Conservation (phyloP, 2,888 invertebrate species). For the Ethmia dodecea region DNA sequence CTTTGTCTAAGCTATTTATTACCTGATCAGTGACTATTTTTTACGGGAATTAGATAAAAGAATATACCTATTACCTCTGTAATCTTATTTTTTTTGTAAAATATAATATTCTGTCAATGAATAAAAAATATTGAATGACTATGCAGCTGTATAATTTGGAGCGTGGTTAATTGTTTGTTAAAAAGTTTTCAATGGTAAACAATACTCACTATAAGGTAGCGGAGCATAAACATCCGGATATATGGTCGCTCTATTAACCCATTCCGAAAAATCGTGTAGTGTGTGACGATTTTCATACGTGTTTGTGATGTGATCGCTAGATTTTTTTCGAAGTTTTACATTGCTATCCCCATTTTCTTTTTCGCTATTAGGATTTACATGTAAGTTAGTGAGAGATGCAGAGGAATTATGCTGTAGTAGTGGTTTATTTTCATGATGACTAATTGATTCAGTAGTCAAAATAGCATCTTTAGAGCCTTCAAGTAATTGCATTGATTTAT, state of each 20-base stretch:
- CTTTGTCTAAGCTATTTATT: constrained; percentile 9
- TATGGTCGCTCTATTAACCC: constrained; percentile 70
- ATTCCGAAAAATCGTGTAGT: constrained; percentile 53
- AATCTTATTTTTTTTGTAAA: too few relatives aligned
- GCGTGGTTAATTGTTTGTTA: too few relatives aligned
- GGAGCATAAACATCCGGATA: constrained; percentile 87
- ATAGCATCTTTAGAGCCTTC: constrained; percentile 20
- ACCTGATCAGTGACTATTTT: too few relatives aligned
- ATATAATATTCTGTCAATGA: too few relatives aligned
- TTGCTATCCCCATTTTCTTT: constrained; percentile 20
- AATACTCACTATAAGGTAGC: constrained; percentile 86
- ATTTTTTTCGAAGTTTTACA: constrained; percentile 27
- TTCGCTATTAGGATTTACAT: constrained; percentile 16
- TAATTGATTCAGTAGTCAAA: constrained; percentile 14
- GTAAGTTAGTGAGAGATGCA: constrained; percentile 29
- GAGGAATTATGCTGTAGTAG: constrained; percentile 15
- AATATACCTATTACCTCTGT: too few relatives aligned
- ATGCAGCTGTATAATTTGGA: too few relatives aligned
- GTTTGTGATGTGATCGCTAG: constrained; percentile 22
- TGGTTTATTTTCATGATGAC: constrained; percentile 1
- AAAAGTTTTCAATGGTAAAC: too few relatives aligned
- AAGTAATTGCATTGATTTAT: constrained; percentile 49
- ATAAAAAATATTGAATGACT: too few relatives aligned
- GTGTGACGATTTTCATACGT: constrained; percentile 52
- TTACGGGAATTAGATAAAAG: too few relatives aligned